A percentile compares a stretch with the other conserved stretches of the same genome.
These are phyloP conservation scores for Benitochromis conjunctus DNA, from an alignment of 2,113 vertebrate species.

Conservation along the genomic window DNA sequence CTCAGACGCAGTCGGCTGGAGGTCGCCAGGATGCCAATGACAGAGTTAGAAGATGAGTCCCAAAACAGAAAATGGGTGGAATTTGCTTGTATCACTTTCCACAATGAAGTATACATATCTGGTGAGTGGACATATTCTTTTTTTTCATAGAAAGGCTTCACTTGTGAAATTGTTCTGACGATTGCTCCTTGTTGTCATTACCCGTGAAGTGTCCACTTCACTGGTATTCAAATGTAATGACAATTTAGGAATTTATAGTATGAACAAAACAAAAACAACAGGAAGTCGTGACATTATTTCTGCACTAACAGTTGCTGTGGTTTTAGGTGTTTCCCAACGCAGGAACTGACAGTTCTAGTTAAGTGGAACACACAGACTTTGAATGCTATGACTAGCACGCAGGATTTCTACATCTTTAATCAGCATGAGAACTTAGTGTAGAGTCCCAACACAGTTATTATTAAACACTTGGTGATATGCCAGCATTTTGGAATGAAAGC, in stretches of 20 bases:
- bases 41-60: slow-evolving; percentile 83
- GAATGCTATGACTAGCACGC: not conserved
- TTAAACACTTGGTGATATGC: not conserved
- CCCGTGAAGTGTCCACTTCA: not conserved
- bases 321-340: slow-evolving; percentile 41
- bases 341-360: slow-evolving; percentile 12
- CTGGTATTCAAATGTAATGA: not conserved
- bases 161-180: not conserved
- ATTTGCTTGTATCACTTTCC: slow-evolving; percentile 91
- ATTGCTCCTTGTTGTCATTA: not conserved
- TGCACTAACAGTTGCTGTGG: not conserved
- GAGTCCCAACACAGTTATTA: not conserved
- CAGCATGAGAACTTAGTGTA: not conserved
- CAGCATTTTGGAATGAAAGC: not conserved
- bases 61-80: slow-evolving; percentile 97
- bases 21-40: slow-evolving; percentile 88
- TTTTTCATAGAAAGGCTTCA: not conserved
- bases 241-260: not conserved
- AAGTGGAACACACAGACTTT: not conserved
- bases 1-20: slow-evolving; percentile 94
- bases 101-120: slow-evolving; percentile 97
- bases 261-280: not conserved
- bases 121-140: slow-evolving; percentile 66
- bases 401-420: not conserved
- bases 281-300: not conserved